A percentile compares a stretch with the other conserved stretches of the same genome.
Evolutionary conservation across 2,113 vertebrate genomes (phyloP).

Genomic region (Pangasianodon hypophthalmus): DNA sequence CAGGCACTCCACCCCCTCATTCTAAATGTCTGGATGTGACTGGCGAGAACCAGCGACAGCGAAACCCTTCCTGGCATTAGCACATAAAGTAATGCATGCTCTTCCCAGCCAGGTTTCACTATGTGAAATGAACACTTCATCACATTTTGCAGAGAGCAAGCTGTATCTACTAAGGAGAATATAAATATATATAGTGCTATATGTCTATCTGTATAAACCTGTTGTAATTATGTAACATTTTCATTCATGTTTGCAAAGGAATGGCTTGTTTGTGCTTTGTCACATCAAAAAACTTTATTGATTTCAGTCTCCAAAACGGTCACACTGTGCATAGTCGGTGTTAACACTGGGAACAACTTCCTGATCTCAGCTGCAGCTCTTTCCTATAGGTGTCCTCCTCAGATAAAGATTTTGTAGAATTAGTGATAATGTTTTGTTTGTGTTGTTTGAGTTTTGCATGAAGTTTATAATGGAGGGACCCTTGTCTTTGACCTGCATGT

Average conservation of each 20-base stretch:
- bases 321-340: slow-evolving; percentile 56
- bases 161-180: slow-evolving; percentile 71
- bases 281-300: slow-evolving; percentile 26
- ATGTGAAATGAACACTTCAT: slow-evolving; percentile 68
- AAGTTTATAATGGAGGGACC: slow-evolving; percentile 50
- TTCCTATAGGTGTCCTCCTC: slow-evolving; percentile 53
- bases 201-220: slow-evolving; percentile 70
- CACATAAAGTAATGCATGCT: slow-evolving; percentile 78
- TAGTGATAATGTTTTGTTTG: slow-evolving; percentile 56
- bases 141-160: slow-evolving; percentile 69
- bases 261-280: slow-evolving; percentile 68
- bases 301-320: slow-evolving; percentile 29
- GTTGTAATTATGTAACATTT: slow-evolving; percentile 66
- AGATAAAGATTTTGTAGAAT: slow-evolving; percentile 63
- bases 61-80: slow-evolving; percentile 65
- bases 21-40: slow-evolving; percentile 62
- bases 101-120: slow-evolving; percentile 74
- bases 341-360: slow-evolving; percentile 50
- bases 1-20: slow-evolving; percentile 60
- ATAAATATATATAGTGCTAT: slow-evolving; percentile 57
- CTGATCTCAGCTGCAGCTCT: slow-evolving; percentile 52
- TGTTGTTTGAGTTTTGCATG: slow-evolving; percentile 62
- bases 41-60: slow-evolving; percentile 63
- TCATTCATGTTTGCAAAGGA: slow-evolving; percentile 65
- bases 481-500: slow-evolving; percentile 50